Evolutionary conservation across 2,113 vertebrate genomes (phyloP), one percentile per base, ranked within the genome.

Genomic region (Ranitomeya variabilis): DNA sequence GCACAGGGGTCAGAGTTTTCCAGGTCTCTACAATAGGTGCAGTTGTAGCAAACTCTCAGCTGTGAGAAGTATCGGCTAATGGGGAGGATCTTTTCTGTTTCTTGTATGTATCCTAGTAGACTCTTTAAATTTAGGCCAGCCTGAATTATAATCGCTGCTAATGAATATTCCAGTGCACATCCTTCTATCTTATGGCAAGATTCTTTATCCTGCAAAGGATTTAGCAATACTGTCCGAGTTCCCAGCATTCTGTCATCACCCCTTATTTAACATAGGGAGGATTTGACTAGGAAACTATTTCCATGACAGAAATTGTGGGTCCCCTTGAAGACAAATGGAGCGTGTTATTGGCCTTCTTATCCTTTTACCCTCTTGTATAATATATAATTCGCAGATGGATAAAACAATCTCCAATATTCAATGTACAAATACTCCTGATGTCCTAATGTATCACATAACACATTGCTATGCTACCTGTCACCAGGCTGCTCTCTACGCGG

Each of bases 401-500:
- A 13, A 4, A 69, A 69, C 26, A 69, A 66, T 66, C 7, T 18
- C 18, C 62, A 64, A 19, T 64, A 64, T 64, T 64, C 10, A 7
- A 67, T 1, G 3, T 23, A n/a, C 21, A 67, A 7, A n/a, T n/a
- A n/a, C 21, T n/a, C 9, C n/a, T 10, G 14, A 9, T 60, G 21
- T 57, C 13, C 4, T 21, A 64, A 64, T 64, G 16, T 64, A 19
- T 19, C 62, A 5, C 5, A 64, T 19, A 9, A 7, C 18, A 66
- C 15, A 45, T 16, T 45, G 6, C 31, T 74, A 3, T 74, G 7
- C 1, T 16, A 7, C 73, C 26, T 69, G 15, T 83, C 6, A 52
- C n/a, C 91, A 99, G 98, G 96, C 64, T 99, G 98, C 92, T 94
- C 95, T 0, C 91, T 97, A 93, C 96, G 94, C 4, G 94, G 95